Evolutionary conservation across 1,140 invertebrate species (phyloP).

Genomic region (Lithobius niger): DNA sequence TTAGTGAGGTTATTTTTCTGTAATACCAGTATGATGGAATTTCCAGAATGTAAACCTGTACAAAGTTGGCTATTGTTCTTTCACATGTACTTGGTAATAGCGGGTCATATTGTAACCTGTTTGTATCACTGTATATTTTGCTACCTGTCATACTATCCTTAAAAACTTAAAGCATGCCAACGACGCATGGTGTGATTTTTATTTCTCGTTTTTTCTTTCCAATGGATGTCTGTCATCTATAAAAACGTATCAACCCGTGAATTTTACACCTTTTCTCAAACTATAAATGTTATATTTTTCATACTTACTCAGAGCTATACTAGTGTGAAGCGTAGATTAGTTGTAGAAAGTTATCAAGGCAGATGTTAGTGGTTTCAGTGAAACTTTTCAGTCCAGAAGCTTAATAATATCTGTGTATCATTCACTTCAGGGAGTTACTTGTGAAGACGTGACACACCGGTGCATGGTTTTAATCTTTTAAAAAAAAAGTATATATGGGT

Average conservation of each 20-base stretch:
- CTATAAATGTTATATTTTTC: slow-evolving; percentile 5
- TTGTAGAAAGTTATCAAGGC: background rate
- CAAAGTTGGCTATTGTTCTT: background rate
- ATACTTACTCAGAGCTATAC: slow-evolving; percentile 3
- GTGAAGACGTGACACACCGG: background rate
- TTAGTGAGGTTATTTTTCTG: slow-evolving; percentile 3
- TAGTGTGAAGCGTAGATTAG: slow-evolving; percentile 2
- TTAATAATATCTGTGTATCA: background rate
- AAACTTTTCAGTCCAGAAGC: background rate
- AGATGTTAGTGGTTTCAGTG: background rate
- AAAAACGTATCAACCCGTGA: slow-evolving; percentile 3
- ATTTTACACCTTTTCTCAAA: slow-evolving; percentile 3
- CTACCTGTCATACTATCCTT: slow-evolving; percentile 1
- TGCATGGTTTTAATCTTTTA: background rate
- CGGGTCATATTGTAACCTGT: slow-evolving; percentile 3
- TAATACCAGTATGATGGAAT: background rate
- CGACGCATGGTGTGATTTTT: background rate
- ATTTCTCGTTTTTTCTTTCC: slow-evolving; percentile 1
- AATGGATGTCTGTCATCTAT: background rate
- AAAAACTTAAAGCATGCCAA: background rate
- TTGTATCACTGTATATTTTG: slow-evolving; percentile 8
- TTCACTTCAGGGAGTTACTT: background rate
- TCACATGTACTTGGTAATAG: slow-evolving; percentile 2
- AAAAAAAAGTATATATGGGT: background rate
- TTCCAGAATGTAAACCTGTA: slow-evolving; percentile 4